Evolutionary conservation across 1,140 invertebrate species (phyloP), one percentile per base, ranked within the genome.

Genomic region (Cotesia typhae): DNA sequence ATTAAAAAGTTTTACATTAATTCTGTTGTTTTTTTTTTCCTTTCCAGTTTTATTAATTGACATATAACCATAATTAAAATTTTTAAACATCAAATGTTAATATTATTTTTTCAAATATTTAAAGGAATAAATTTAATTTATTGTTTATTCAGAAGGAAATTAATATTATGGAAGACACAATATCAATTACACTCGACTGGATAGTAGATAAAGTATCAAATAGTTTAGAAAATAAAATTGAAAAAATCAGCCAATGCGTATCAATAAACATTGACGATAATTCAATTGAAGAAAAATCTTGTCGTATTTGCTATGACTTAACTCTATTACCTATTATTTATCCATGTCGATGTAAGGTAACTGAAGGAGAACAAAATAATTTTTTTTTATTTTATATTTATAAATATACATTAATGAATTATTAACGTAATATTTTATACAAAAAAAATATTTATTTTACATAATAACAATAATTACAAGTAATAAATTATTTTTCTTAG

Each of bases 301-400:
- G 83, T 71, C 78, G 83, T 14, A 85, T 85, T 71, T 85, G 83
- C 67, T 84, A 82, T 35, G 82, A 85, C 53, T 70, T 66, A 67
- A 74, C 71, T 53, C 71, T 71, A 53, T 59, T 77, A 20, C 73
- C 77, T 1, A 73, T 84, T 60, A 78, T 80, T 41, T 77, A 79
- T 74, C 83, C 82, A 3, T 84, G 83, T 70, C 77, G 73, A 51
- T 84, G 82, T 70, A 84, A 84, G 78, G 83, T 84, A 70, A 60
- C 68, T 64, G 20, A 17, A 41, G 7, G 41, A 47, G 10, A 7
- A 9, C 10, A 47, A 47, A 47, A 47, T 47, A 7, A 7, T 47
- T 47, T 47, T 6, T 9, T 47, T 10, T 5, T 10, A 47, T 47
- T 1, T 41, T 72, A 10, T 36, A 35, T 41, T 47, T 28, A 57